phyloP scores from a whole-genome alignment of 2,113 vertebrate species.

The Onychostoma macrolepis region DNA sequence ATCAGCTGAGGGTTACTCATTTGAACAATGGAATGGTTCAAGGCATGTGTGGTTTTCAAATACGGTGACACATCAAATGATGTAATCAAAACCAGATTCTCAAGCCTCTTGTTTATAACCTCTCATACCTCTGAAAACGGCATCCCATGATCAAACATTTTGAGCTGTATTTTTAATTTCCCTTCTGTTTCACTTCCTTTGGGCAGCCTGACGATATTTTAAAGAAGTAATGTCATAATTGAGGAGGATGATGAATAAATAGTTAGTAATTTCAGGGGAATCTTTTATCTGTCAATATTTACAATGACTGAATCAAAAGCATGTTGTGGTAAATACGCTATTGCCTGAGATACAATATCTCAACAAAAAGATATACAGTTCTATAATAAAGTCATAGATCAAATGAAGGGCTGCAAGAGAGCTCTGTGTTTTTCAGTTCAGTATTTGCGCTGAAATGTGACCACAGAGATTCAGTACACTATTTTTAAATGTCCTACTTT shows the following conservation, averaged over 20 bases:
- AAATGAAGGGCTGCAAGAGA: not conserved
- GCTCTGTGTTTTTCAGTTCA: not conserved
- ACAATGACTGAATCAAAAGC: not conserved
- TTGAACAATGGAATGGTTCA: not conserved
- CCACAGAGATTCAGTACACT: constrained; percentile 11
- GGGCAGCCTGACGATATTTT: not conserved
- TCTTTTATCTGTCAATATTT: constrained; percentile 16
- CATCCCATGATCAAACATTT: not conserved
- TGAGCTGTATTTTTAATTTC: not conserved
- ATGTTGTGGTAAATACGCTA: not conserved
- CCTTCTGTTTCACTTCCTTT: constrained; percentile 26
- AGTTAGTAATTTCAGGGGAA: not conserved
- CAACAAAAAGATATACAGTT: not conserved
- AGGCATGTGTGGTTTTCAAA: constrained; percentile 11
- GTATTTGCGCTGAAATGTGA: constrained; percentile 13
- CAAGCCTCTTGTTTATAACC: not conserved
- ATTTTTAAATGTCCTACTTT: constrained; percentile 49
- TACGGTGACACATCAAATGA: constrained; percentile 22
- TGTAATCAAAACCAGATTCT: constrained; percentile 1
- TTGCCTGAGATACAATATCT: not conserved
- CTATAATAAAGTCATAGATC: not conserved
- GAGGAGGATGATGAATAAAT: not conserved
- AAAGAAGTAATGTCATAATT: not conserved
- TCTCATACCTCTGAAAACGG: not conserved
- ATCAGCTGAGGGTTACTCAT: constrained; percentile 20